Evolutionary conservation across 2,113 vertebrate genomes (phyloP).

Genomic region (Tauraco erythrolophus): DNA sequence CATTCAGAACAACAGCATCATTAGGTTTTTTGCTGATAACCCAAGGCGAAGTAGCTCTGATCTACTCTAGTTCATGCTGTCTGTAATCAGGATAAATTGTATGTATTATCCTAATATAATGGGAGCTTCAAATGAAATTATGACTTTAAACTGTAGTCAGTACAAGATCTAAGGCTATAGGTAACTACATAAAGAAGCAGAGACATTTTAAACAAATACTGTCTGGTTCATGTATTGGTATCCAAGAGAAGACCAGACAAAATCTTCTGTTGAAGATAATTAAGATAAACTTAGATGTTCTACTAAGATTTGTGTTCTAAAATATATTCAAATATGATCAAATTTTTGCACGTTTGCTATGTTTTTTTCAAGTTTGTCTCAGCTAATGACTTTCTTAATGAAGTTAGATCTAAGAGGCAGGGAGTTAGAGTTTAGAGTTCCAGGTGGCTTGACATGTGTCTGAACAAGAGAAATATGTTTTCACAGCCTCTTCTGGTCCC

Average conservation of each 20-base stretch:
- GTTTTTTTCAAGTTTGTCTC: background rate
- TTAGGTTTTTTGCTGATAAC: background rate
- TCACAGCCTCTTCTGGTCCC: background rate
- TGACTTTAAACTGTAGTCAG: background rate
- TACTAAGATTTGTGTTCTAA: background rate
- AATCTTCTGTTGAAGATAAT: background rate
- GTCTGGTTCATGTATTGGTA: background rate
- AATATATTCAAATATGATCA: background rate
- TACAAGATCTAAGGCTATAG: background rate
- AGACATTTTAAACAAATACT: background rate
- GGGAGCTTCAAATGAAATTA: background rate
- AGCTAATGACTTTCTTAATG: background rate
- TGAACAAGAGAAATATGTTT: background rate
- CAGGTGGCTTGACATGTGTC: background rate
- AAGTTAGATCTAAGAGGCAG: background rate
- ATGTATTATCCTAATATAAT: background rate
- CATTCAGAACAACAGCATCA: background rate
- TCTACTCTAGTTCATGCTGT: background rate
- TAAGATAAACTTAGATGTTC: background rate
- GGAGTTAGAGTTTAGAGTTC: background rate
- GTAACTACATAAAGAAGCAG: background rate
- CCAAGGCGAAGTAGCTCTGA: background rate
- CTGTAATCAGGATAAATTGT: background rate
- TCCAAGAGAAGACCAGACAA: background rate
- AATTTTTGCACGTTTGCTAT: background rate